Percentiles rank a stretch among this genome's conserved stretches.
These are phyloP conservation scores for Rhinoptilus africanus DNA, from an alignment of 2,113 vertebrate species.

Conservation along the genomic window DNA sequence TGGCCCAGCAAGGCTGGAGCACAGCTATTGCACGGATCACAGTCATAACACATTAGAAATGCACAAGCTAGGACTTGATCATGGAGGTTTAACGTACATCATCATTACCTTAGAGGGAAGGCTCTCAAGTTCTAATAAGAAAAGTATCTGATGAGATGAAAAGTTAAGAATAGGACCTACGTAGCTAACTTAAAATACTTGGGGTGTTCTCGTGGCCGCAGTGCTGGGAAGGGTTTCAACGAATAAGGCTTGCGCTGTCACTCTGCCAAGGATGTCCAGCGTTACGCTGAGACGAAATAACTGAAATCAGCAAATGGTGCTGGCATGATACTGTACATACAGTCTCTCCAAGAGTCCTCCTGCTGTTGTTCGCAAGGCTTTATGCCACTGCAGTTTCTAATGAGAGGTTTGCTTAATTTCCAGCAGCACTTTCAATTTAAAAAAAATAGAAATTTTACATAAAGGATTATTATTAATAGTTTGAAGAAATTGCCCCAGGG, in stretches of 20 bases:
- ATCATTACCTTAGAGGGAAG: conserved; percentile 58
- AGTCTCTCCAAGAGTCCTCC: neutral
- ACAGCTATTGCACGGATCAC: neutral
- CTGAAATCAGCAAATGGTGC: neutral
- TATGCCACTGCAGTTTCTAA: neutral
- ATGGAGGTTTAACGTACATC: neutral
- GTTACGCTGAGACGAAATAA: neutral
- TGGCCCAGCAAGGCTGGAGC: conserved; percentile 34
- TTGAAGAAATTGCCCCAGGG: neutral
- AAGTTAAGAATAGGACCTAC: conserved; percentile 58
- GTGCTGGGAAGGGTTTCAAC: conserved; percentile 9
- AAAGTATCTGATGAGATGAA: conserved; percentile 63
- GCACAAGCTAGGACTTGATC: conserved; percentile 39
- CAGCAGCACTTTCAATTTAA: neutral
- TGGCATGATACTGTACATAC: accelerated
- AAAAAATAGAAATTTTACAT: neutral
- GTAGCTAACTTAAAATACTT: conserved; percentile 45
- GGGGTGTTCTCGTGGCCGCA: neutral
- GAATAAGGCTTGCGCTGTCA: neutral
- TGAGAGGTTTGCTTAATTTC: neutral
- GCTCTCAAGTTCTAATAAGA: conserved; percentile 55
- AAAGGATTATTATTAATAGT: neutral
- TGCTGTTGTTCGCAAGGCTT: neutral
- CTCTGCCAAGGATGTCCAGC: conserved; percentile 14
- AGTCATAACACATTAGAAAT: conserved; percentile 47